Evolutionary conservation across 64 coral and sea anemone genomes (phyloP), one percentile per base, ranked within the genome.

Genomic region (Catalaphyllia jardinei): DNA sequence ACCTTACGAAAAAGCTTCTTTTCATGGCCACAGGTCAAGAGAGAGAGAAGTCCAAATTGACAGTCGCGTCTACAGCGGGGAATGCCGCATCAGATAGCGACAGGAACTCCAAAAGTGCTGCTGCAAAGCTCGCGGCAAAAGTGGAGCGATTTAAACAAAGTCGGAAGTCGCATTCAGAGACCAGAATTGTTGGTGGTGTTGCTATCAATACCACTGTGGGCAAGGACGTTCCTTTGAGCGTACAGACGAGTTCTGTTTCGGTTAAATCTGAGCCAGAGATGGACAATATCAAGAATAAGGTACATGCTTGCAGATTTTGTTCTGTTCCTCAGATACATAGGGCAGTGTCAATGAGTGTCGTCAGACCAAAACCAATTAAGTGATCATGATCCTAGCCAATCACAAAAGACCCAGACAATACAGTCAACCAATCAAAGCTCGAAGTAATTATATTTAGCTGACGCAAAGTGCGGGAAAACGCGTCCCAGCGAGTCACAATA

Each of bases 101-200:
- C 0, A 73, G 31, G 13, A 83, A 78, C 49, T 67, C 77, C 19
- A 89, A 91, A 31, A 80, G 67, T 39, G 22, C 72, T 18, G 73
- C 79, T n/a, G 51, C 31, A 20, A 89, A 79, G 17, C 60, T 90
- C 2, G 86, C 79, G 57, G 86, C 74, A 29, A 88, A 88, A 29
- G 92, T 87, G 51, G 39, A 91, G 54, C 86, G 71, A 24, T 88
- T 92, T 61, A 89, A 86, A 52, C 91, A 96, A 17, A 93, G 90
- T 71, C 71, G 93, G 17, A 99, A 99, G 49, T 86, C 93, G 1
- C 86, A 78, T 27, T 91, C 97, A 16, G 97, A 99, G 65, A 95
- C 91, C 10, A 95, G 83, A 88, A 99, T 95, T 75, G 97, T 99
- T 29, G 91, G 91, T 73, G 93, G 97, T 51, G 97, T 99, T 75